Evolutionary conservation across 2,888 invertebrate species (phyloP).

Genomic region (Cephonodes hylas): DNA sequence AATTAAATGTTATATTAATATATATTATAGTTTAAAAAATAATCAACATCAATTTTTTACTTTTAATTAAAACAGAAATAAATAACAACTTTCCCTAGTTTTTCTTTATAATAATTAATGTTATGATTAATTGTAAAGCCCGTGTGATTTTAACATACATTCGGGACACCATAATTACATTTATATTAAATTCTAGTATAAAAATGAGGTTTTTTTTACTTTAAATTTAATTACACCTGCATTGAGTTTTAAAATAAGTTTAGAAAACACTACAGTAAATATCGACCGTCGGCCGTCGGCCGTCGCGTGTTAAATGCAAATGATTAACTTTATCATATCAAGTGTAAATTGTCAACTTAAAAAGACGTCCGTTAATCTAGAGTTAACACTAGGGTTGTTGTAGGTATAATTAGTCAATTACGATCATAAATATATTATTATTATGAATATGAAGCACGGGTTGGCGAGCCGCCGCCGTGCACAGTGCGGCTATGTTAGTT

Average conservation of each 20-base stretch:
- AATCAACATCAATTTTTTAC: conserved; percentile 71
- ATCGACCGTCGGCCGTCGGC: conserved; percentile 49
- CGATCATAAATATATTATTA: conserved; percentile 77
- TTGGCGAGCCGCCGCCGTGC: conserved; percentile 34
- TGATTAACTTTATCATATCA: conserved; percentile 43
- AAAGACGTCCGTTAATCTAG: conserved; percentile 68
- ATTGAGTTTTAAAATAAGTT: conserved; percentile 76
- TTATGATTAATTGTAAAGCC: conserved; percentile 80
- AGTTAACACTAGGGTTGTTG: conserved; percentile 72
- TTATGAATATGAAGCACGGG: conserved; percentile 42
- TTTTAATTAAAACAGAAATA: conserved; percentile 82
- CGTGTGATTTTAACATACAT: conserved; percentile 76
- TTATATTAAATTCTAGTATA: conserved; percentile 78
- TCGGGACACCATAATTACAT: conserved; percentile 74
- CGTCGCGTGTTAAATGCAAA: conserved; percentile 72
- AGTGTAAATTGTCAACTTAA: conserved; percentile 60
- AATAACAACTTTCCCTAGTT: conserved; percentile 83
- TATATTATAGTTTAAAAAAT: conserved; percentile 73
- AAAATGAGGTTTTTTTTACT: conserved; percentile 78
- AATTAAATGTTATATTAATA: conserved; percentile 66
- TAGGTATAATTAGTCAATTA: conserved; percentile 82
- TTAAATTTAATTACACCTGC: conserved; percentile 77
- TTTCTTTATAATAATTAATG: conserved; percentile 74
- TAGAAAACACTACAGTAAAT: conserved; percentile 69
- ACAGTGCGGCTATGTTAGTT: conserved; percentile 47